Evolutionary conservation across 1,140 invertebrate genomes (phyloP), one percentile per base, ranked within the genome.

Genomic region (Polyergus mexicanus): DNA sequence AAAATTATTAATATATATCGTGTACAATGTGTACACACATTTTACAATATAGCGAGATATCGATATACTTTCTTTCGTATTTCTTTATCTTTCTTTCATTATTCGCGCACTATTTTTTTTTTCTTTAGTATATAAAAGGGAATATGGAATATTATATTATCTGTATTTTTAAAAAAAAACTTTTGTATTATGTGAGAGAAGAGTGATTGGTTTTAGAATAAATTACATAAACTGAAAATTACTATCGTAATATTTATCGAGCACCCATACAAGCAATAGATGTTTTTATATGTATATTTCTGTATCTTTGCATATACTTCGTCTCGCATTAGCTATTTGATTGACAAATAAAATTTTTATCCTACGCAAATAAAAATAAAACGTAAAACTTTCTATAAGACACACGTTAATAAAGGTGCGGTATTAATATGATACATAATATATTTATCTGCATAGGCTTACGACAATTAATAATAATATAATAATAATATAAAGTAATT

Each of bases 361-460:
- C 41, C 6, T 19, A 3, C 32, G 22, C 7, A 3, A 41, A 60
- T 22, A 56, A 60, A 41, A 16, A 38, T 35, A 54, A 51, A 8
- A 47, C 11, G 3, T 47, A 51, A 51, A 51, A 51, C 16, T 16
- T 71, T n/a, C 19, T 54, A 22, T 58, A 58, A 22, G 10, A 72
- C 3, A 22, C 7, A 35, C 32, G 19, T 58, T 22, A 81, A 71
- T 83, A 13, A 83, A 72, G 7, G n/a, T 54, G 25, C 44, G 16
- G 32, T 47, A 16, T 83, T 87, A 88, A 88, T 92, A 92, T 92
- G 90, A 94, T 94, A 94, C 92, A 92, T 93, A 93, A 93, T 94
- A 93, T 94, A 93, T 94, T 93, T 93, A 93, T 94, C 89, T 93
- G 89, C 92, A 94, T 94, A 94, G 91, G 92, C 92, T 93, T 94